These are phyloP conservation scores for Dunckerocampus dactyliophorus DNA, from an alignment of 2,113 vertebrate species.

Conservation along the genomic window DNA sequence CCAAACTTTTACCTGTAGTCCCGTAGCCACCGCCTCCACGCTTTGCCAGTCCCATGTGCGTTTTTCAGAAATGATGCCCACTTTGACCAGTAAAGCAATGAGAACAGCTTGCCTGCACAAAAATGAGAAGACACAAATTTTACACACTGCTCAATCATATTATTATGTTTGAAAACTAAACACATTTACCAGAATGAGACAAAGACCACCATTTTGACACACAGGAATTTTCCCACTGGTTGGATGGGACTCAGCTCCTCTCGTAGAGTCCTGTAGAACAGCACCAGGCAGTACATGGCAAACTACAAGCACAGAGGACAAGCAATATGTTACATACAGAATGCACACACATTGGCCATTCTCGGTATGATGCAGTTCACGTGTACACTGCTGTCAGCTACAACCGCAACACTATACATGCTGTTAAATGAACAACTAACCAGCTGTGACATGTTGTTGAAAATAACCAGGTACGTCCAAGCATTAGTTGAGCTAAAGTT, in stretches of 20 bases:
- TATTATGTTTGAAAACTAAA: background rate
- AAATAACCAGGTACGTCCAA: conserved; percentile 97
- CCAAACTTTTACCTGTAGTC: conserved; percentile 80
- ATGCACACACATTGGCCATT: too few species aligned
- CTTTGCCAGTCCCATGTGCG: conserved; percentile 92
- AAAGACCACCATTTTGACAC: conserved; percentile 97
- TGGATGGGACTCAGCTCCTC: conserved; percentile 92
- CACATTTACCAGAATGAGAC: conserved; percentile 93
- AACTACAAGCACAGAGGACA: conserved; percentile 73
- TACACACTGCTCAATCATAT: background rate
- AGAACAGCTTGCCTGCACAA: conserved; percentile 87
- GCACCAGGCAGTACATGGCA: conserved; percentile 97
- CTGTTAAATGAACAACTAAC: conserved; percentile 61
- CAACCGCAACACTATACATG: background rate
- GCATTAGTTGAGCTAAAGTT: conserved; percentile 94
- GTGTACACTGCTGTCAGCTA: too few species aligned
- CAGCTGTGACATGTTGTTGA: conserved; percentile 96
- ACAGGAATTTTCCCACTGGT: conserved; percentile 96
- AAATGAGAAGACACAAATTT: background rate
- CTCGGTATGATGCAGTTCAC: too few species aligned
- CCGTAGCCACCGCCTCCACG: conserved; percentile 93
- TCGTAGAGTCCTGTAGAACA: conserved; percentile 91
- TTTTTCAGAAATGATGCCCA: conserved; percentile 88
- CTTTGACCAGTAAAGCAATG: conserved; percentile 93
- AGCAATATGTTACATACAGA: background rate